Evolutionary conservation across 2,888 invertebrate genomes (phyloP), one percentile per base, ranked within the genome.

Genomic region (Bellardia bayeri): DNA sequence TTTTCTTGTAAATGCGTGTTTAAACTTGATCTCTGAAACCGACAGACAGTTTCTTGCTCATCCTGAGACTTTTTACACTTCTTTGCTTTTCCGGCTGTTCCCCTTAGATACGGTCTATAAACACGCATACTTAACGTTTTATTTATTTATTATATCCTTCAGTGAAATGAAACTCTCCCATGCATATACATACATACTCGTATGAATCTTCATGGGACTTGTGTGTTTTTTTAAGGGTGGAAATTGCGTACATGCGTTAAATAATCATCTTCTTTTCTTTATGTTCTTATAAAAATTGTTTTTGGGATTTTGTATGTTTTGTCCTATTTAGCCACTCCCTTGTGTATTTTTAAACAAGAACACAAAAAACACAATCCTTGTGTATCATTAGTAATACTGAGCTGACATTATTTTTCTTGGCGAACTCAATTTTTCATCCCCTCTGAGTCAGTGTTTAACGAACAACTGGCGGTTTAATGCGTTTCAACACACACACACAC

Each of bases 211-310:
- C 33, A 37, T 37, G 37, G 6, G 23, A 23, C 23, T 23, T 23
- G 3, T 37, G 5, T 8, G 51, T 8, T 40, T 37, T 1, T 54
- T 74, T 74, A 75, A 58, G 87, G 87, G 85, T 85, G 68, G 85
- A 56, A 84, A 82, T 72, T 87, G 85, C 78, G 85, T 87, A 74
- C 82, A 82, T 85, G 87, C 85, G 85, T 87, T 85, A 74, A 87
- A 81, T 84, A 69, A 79, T 85, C 87, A 79, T 71, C 78, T 81
- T 75, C 49, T 63, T 79, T 74, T 75, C 54, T 54, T 42, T 40
- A 14, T 16, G 33, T 40, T 74, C 33, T 42, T 45, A 11, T 51
- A 14, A 45, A 49, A 69, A 23, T 72, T 23, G 23, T 74, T 74
- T 82, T 56, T 61, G 9, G n/a, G n/a, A 6, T 80, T 63, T 66